phyloP scores from a whole-genome alignment of 2,888 invertebrate genomes.

The Siphlonurus alternatus region DNA sequence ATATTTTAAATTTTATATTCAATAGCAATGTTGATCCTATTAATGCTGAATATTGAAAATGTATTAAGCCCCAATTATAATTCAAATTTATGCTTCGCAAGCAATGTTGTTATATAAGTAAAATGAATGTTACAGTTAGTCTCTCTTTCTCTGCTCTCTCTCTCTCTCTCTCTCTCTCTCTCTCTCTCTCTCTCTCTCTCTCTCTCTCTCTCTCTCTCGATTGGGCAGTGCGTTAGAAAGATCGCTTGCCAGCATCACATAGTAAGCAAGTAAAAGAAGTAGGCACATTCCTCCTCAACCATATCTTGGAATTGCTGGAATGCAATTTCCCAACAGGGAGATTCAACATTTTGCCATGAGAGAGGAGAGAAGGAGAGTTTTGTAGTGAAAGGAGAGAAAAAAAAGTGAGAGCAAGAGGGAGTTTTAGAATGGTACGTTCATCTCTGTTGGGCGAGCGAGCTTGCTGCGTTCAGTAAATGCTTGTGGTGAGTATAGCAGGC shows the following conservation, averaged over 20 bases:
- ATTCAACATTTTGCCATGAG: neutral
- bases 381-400: neutral
- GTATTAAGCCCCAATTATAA: no score
- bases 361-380: neutral
- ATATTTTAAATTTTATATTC: no score
- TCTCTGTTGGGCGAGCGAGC: neutral
- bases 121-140: no score
- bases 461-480: neutral
- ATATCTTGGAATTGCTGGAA: slow-evolving; percentile 10
- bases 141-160: no score
- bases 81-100: no score
- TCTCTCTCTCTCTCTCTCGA: no score
- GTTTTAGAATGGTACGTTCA: neutral
- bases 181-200: no score
- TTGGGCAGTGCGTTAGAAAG: neutral
- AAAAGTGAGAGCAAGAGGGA: neutral
- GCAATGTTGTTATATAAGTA: no score
- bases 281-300: neutral
- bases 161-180: no score
- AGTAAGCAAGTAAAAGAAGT: neutral
- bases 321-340: slow-evolving; percentile 8
- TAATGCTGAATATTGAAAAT: no score
- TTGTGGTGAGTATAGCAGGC: neutral
- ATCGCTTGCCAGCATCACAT: neutral
- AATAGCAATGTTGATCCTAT: no score